Evolutionary conservation across 2,888 invertebrate species (phyloP).

Genomic region (Caenorhabditis sp.): DNA sequence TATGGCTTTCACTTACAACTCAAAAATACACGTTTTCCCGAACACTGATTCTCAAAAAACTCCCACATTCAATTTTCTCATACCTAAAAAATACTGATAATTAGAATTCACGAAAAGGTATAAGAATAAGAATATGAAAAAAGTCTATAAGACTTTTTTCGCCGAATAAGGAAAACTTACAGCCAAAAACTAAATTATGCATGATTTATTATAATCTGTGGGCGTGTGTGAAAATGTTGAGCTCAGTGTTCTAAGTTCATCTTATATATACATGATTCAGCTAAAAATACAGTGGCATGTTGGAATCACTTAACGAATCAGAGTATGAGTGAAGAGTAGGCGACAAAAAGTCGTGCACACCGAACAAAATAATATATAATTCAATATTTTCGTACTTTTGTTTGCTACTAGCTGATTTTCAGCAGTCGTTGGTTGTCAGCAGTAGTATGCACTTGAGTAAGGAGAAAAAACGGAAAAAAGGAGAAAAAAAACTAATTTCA

Average conservation of each 20-base stretch:
- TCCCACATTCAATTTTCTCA: too few species aligned
- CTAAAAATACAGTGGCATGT: neutral
- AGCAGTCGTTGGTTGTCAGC: neutral
- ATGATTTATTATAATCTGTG: neutral
- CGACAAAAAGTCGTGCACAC: neutral
- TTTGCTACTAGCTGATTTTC: neutral
- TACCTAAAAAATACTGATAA: too few species aligned
- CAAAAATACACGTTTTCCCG: too few species aligned
- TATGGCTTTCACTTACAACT: too few species aligned
- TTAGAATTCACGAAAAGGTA: neutral
- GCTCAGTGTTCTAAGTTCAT: too few species aligned
- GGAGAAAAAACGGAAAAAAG: neutral
- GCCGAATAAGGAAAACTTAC: neutral
- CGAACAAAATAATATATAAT: slow-evolving; percentile 1
- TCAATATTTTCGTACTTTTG: neutral
- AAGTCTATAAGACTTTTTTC: neutral
- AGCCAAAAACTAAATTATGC: neutral
- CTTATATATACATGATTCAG: too few species aligned
- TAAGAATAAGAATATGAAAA: neutral
- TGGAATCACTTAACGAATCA: too few species aligned
- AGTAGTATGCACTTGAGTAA: neutral
- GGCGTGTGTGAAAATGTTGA: neutral
- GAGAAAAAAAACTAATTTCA: neutral
- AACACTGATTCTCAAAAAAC: too few species aligned
- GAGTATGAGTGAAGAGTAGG: neutral